phyloP scores from a whole-genome alignment of 1,140 invertebrate species.

The Heliconius hermathena region DNA sequence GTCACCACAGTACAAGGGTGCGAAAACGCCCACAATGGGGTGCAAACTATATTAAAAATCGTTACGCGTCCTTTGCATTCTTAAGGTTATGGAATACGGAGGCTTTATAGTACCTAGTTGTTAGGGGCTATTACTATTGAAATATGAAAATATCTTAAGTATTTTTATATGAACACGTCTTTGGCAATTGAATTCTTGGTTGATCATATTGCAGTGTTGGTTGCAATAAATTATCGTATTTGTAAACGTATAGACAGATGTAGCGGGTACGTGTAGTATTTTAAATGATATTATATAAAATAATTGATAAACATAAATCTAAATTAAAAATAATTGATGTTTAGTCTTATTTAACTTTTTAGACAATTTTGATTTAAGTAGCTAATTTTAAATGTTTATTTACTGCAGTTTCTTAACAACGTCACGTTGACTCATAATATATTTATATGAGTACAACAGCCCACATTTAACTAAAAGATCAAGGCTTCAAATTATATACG shows the following conservation, averaged over 20 bases:
- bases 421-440: neutral
- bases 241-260: neutral
- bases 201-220: neutral
- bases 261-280: neutral
- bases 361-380: neutral
- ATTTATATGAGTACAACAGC: neutral
- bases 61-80: constrained; percentile 75
- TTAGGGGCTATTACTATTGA: neutral
- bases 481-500: constrained; percentile 30
- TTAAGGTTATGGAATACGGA: constrained; percentile 59
- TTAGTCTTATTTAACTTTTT: neutral
- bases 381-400: neutral
- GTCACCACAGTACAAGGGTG: constrained; percentile 76
- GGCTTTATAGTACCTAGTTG: neutral
- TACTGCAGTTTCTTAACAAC: neutral
- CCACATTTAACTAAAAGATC: constrained; percentile 34
- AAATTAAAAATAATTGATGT: too few relatives aligned
- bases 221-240: neutral
- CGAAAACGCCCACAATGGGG: constrained; percentile 75
- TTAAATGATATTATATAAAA: neutral
- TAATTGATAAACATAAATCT: too few relatives aligned
- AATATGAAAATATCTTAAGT: neutral
- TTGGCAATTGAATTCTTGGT: neutral
- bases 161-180: constrained; percentile 13
- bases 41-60: constrained; percentile 78